These are phyloP conservation scores for Arrhopalites spinosus DNA, from an alignment of 2,888 invertebrate species.

Conservation along the genomic window DNA sequence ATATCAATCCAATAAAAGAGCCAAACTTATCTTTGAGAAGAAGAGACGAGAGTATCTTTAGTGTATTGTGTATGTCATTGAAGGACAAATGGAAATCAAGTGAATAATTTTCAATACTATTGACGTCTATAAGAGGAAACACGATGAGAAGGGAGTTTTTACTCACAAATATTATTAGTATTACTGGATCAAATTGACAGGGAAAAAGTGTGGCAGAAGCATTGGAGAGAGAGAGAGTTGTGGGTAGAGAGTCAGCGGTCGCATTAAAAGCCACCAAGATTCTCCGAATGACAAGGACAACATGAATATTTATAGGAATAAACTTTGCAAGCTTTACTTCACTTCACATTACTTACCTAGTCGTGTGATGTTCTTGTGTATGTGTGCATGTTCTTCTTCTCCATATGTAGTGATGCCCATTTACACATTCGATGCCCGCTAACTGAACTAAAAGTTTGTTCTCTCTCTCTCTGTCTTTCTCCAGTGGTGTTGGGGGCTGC, in stretches of 20 bases:
- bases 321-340: not conserved
- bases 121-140: too few species aligned
- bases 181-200: not conserved
- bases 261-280: too few species aligned
- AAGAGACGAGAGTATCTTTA: too few species aligned
- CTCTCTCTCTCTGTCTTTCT: too few species aligned
- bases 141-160: too few species aligned
- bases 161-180: too few species aligned
- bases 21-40: too few species aligned
- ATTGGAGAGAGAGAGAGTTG: not conserved
- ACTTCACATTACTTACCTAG: not conserved
- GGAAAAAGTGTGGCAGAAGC: not conserved
- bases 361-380: not conserved
- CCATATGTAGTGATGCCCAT: not conserved
- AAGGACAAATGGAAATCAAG: not conserved
- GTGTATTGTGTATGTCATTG: too few species aligned
- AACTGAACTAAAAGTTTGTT: too few species aligned
- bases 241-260: not conserved
- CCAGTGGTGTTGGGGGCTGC: too few species aligned
- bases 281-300: not conserved
- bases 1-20: too few species aligned
- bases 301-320: constrained; percentile 15
- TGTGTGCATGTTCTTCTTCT: not conserved
- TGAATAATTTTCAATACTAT: not conserved
- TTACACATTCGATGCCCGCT: not conserved